Evolutionary conservation across 2,888 invertebrate genomes (phyloP).

Genomic region (Rhagophthalmus giganteus): DNA sequence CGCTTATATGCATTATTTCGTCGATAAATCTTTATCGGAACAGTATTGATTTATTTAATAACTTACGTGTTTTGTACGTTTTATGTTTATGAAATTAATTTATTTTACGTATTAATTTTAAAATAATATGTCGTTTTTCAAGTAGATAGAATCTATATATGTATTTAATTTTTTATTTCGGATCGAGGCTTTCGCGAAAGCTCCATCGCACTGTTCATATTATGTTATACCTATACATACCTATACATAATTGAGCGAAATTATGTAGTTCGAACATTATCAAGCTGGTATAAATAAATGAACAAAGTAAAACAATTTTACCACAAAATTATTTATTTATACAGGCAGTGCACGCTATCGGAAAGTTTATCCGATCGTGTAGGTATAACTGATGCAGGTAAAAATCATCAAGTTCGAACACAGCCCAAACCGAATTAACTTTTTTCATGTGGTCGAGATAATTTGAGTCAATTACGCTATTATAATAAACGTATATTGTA

Average conservation of each 20-base stretch:
- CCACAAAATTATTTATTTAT: slow-evolving; percentile 33
- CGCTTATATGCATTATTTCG: too few relatives aligned
- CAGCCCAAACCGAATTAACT: slow-evolving; percentile 47
- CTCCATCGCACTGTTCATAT: too few relatives aligned
- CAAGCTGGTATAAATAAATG: too few relatives aligned
- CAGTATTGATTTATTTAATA: too few relatives aligned
- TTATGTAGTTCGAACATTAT: too few relatives aligned
- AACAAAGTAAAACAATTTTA: slow-evolving; percentile 38
- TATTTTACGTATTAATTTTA: neutral
- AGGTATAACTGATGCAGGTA: slow-evolving; percentile 1
- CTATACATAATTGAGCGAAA: too few relatives aligned
- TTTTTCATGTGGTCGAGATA: slow-evolving; percentile 51
- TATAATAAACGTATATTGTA: slow-evolving; percentile 50
- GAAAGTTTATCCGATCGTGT: slow-evolving; percentile 4
- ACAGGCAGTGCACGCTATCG: slow-evolving; percentile 20
- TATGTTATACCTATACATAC: too few relatives aligned
- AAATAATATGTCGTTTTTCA: neutral
- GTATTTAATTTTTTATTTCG: neutral
- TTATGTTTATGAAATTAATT: too few relatives aligned
- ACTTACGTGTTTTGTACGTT: too few relatives aligned
- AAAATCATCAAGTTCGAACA: slow-evolving; percentile 41
- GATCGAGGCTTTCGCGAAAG: too few relatives aligned
- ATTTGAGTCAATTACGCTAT: slow-evolving; percentile 51
- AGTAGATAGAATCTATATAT: neutral
- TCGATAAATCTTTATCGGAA: too few relatives aligned